Percentiles rank a stretch among this genome's conserved stretches.
phyloP scores from a whole-genome alignment of 2,113 vertebrate species.

The Proteles cristata region DNA sequence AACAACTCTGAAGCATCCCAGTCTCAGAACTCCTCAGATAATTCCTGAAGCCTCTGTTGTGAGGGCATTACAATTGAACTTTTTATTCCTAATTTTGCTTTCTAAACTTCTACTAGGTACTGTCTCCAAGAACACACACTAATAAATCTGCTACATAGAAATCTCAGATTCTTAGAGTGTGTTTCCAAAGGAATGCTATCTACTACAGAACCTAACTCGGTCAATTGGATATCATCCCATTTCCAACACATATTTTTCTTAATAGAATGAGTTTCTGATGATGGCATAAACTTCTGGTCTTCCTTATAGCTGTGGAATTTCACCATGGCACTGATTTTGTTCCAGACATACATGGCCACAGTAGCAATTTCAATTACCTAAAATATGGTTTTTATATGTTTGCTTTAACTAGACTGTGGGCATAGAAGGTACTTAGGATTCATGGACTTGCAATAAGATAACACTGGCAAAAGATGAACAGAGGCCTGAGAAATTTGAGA shows the following conservation, averaged over 20 bases:
- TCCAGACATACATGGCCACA: background rate
- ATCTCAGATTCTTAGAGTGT: background rate
- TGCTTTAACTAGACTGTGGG: background rate
- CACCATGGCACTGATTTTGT: background rate
- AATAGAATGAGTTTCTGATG: background rate
- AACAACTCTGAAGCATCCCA: background rate
- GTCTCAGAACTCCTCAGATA: background rate
- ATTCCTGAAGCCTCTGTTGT: background rate
- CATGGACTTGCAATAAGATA: background rate
- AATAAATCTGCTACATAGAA: background rate
- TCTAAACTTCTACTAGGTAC: background rate
- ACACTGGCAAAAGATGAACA: background rate
- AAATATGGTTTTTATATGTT: background rate
- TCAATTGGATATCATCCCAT: background rate
- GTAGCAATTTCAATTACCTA: background rate
- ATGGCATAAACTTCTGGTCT: background rate
- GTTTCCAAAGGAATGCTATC: background rate
- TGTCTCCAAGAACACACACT: background rate
- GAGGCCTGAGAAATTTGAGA: background rate
- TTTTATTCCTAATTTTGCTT: background rate
- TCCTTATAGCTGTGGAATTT: background rate
- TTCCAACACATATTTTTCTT: background rate
- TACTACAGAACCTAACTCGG: background rate
- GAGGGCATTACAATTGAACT: background rate
- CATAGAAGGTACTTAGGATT: background rate